These are phyloP conservation scores for Caenorhabditis sp. DNA, from an alignment of 2,888 invertebrate species.

Conservation along the genomic window DNA sequence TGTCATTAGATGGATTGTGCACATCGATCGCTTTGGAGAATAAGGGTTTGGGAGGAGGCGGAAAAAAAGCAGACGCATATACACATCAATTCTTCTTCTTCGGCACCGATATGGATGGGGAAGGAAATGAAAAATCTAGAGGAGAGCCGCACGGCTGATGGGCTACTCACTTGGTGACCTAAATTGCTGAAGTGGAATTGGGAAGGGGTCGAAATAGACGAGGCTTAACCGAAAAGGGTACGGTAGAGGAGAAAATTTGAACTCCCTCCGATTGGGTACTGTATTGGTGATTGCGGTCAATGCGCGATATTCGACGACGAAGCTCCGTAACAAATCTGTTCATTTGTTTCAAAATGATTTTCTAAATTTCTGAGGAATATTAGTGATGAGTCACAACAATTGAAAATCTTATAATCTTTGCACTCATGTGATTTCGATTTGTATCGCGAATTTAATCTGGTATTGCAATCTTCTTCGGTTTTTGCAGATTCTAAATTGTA, in stretches of 20 bases:
- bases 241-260: slow-evolving; percentile 12
- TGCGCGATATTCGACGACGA: slow-evolving; percentile 6
- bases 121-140: slow-evolving; percentile 27
- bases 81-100: slow-evolving; percentile 27
- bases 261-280: slow-evolving; percentile 1
- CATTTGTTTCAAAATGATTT: neutral
- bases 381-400: too few species aligned
- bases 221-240: neutral
- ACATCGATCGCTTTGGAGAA: slow-evolving; percentile 46
- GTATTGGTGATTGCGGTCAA: neutral
- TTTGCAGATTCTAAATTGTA: too few species aligned
- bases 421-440: too few species aligned
- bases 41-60: slow-evolving; percentile 5
- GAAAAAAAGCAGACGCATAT: slow-evolving; percentile 23
- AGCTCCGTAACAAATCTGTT: neutral
- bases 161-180: neutral
- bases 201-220: neutral
- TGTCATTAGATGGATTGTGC: slow-evolving; percentile 45
- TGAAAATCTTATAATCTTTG: too few species aligned
- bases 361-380: neutral
- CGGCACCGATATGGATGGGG: slow-evolving; percentile 2
- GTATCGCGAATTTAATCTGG: neutral
- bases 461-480: too few species aligned
- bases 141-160: slow-evolving; percentile 1
- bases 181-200: slow-evolving; percentile 10